These are phyloP conservation scores for Lucifuga dentata DNA, from an alignment of 2,113 vertebrate genomes.

Conservation along the genomic window DNA sequence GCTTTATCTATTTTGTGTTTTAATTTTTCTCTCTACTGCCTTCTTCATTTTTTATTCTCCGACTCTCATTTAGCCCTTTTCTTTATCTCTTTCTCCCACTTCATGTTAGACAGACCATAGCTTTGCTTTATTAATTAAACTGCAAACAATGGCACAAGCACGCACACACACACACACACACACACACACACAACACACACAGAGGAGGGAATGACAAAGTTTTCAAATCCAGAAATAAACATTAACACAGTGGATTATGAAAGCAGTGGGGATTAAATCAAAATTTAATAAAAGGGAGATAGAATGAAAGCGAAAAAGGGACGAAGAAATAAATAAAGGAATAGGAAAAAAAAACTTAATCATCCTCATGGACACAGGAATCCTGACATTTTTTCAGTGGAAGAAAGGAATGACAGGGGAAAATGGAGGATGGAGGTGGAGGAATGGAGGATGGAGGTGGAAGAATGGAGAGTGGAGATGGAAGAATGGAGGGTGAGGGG, in stretches of 20 bases:
- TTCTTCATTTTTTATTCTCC: slow-evolving; percentile 19
- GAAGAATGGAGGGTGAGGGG: background rate
- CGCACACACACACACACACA: background rate
- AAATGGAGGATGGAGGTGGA: too few species aligned
- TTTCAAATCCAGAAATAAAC: slow-evolving; percentile 11
- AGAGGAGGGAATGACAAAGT: too few species aligned
- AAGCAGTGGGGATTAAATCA: too few species aligned
- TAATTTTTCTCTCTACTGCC: background rate
- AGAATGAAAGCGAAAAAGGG: background rate
- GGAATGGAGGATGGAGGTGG: slow-evolving; percentile 5
- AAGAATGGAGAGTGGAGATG: background rate
- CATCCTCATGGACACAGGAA: background rate
- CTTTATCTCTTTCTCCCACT: slow-evolving; percentile 10
- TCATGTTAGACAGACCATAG: slow-evolving; percentile 42
- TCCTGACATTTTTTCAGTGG: too few species aligned
- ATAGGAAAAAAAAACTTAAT: slow-evolving; percentile 17
- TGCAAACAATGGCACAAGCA: slow-evolving; percentile 14
- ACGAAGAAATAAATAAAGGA: slow-evolving; percentile 1
- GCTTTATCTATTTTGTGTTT: background rate
- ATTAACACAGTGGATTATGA: background rate
- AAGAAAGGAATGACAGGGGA: too few species aligned
- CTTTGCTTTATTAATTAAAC: slow-evolving; percentile 47
- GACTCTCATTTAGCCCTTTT: slow-evolving; percentile 22
- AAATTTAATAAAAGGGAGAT: background rate
- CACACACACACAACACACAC: too few species aligned